Evolutionary conservation across 2,888 invertebrate species (phyloP), one percentile per base, ranked within the genome.

Genomic region (Dorcus parallelipipedus): DNA sequence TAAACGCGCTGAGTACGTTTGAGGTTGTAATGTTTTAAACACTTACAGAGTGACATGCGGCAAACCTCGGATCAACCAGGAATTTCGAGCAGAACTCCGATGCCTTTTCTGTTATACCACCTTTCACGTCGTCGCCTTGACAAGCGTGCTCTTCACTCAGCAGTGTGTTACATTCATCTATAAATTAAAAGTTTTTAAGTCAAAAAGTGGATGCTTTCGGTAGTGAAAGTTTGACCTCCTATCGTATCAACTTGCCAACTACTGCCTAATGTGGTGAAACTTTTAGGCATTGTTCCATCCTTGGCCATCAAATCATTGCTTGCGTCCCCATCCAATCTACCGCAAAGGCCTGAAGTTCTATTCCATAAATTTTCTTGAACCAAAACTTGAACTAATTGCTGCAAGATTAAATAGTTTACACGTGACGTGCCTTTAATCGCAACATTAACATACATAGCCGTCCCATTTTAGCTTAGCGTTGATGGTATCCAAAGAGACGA

Each of bases 321-420:
- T 4, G 80, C 76, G 67, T 86, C 82, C 0, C 90, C 89, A 74
- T 95, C 90, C 65, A 91, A 78, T 0, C 81, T 82, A 0, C 95
- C 95, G 72, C 95, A 95, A 0, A 95, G 79, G 54, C 95, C 95
- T 61, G 86, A 86, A 0, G 92, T 90, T 68, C 87, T 85, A 69
- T 90, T 90, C 89, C 91, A 93, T 39, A 91, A 75, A 2, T 82
- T 81, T 23, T 88, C 84, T 1, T 84, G 81, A 0, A 86, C 87
- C 71, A 88, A 86, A 0, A 92, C 78, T 61, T 87, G 80, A 4
- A 93, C 79, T 60, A 87, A 75, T 71, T 86, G 84, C 84, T 88
- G 76, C 38, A 71, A 67, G 66, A 58, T 17, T 20, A 9, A 45
- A 10, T 20, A 17, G 45, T 45, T 20, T 17, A 45, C 3, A 20